Conservation (phyloP, 2,888 invertebrate genomes). For the Netelia virgata region DNA sequence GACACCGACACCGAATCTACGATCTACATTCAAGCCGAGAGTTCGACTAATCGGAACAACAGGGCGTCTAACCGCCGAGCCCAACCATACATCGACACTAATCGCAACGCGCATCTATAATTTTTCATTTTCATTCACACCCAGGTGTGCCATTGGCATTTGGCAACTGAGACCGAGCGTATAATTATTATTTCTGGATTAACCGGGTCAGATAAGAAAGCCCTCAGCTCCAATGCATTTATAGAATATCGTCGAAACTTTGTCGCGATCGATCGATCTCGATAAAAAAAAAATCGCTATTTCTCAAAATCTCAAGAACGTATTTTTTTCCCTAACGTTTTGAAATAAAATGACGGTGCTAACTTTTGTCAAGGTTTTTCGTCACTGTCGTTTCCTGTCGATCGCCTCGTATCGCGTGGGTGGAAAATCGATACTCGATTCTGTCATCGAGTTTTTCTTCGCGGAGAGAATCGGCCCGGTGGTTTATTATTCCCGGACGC, state of each 20-base stretch:
- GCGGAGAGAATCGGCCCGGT: slow-evolving; percentile 20
- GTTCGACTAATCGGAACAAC: slow-evolving; percentile 42
- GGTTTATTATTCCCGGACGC: slow-evolving; percentile 62
- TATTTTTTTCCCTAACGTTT: neutral
- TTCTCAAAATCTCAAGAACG: neutral
- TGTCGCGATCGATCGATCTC: neutral
- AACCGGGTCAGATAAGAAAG: slow-evolving; percentile 38
- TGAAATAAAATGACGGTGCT: too few species aligned
- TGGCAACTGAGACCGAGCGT: slow-evolving; percentile 34
- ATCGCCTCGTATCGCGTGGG: slow-evolving; percentile 33
- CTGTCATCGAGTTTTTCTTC: slow-evolving; percentile 17
- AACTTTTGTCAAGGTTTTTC: too few species aligned
- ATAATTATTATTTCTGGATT: slow-evolving; percentile 49
- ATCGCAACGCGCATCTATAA: slow-evolving; percentile 55
- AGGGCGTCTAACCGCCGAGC: slow-evolving; percentile 43
- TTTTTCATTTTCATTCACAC: slow-evolving; percentile 21
- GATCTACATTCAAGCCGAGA: slow-evolving; percentile 66
- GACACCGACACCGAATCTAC: neutral
- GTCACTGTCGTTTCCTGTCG: neutral
- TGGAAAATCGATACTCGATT: slow-evolving; percentile 54
- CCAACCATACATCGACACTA: slow-evolving; percentile 53
- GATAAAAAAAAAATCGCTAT: neutral
- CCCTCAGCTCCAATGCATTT: slow-evolving; percentile 25
- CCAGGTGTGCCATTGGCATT: slow-evolving; percentile 33
- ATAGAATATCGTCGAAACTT: neutral